Base-by-base conservation (phyloP, 2,113 vertebrate species). In the Microtus pennsylvanicus region DNA sequence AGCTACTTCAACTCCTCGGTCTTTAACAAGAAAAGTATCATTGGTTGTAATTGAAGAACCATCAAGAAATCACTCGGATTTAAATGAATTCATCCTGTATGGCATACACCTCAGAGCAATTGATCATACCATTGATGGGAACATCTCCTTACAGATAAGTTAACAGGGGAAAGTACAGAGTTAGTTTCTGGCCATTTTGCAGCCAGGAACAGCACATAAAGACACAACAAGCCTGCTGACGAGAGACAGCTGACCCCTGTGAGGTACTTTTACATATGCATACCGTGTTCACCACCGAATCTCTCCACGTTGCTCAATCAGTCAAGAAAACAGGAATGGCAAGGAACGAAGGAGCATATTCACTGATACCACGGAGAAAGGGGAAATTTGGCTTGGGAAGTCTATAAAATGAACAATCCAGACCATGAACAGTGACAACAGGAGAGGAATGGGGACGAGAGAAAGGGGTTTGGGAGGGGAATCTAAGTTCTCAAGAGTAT, bases 381-480 rank as follows among this genome's bases (percentile, higher is more conserved):
- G 72, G 58, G 89, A 88, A 88, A 50, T 1, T 3, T 58, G 76
- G 38, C 83, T 38, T 9, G 2, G 38, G 55, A 85, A 83, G 19
- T 35, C 22, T n/a, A 35, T 1, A 58, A n/a, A 92, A 90, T 5
- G 38, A 74, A 28, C 24, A 65, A 17, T 13, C 55, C 55, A 89
- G 55, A 86, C 9, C 10, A 24, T 5, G n/a, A 24, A 80, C 85
- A 65, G 22, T 33, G 52, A 78, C 22, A 63, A 3, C 9, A 19
- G 24, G 1, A 24, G 13, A 11, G 19, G 14, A 7, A 58, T 17
- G 47, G 12, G 13, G 7, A 19, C 24, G 24, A 6, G 6, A n/a
- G 22, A 1, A 65, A 16, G 0, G 3, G 33, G 28, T 24, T 3
- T 4, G 3, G 5, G 42, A 45, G 14, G n/a, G 12, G 12, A 67